phyloP scores from a whole-genome alignment of 2,888 invertebrate species.

The Formica aserva region DNA sequence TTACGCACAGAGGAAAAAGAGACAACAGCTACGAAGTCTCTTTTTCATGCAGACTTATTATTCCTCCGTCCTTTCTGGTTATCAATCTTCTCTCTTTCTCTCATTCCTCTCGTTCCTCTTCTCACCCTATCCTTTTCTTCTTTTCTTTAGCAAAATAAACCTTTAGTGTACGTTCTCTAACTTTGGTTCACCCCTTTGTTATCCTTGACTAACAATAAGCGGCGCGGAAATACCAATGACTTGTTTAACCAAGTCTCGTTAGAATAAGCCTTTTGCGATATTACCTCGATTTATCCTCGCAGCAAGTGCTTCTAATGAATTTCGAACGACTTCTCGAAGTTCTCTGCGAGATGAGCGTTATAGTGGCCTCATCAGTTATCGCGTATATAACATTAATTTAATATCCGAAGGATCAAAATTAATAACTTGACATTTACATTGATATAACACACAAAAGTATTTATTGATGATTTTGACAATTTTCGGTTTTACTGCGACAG shows the following conservation, averaged over 20 bases:
- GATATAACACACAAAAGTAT: neutral
- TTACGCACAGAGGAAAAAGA: constrained; percentile 53
- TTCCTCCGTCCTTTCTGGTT: constrained; percentile 57
- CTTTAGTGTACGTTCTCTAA: neutral
- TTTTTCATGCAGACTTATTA: constrained; percentile 80
- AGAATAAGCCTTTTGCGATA: constrained; percentile 62
- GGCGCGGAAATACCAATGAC: constrained; percentile 55
- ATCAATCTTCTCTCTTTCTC: neutral
- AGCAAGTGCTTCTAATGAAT: constrained; percentile 67
- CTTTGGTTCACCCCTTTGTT: constrained; percentile 42
- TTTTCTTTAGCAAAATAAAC: neutral
- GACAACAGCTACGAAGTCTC: constrained; percentile 77
- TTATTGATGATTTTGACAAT: neutral
- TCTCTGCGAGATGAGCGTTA: neutral
- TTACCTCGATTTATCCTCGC: constrained; percentile 40
- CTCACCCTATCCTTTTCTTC: neutral
- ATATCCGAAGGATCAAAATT: neutral
- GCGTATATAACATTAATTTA: neutral
- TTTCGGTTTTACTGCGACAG: neutral
- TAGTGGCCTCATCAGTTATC: constrained; percentile 50
- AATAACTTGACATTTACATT: neutral
- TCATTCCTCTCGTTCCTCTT: neutral
- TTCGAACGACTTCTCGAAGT: constrained; percentile 42
- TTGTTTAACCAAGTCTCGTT: constrained; percentile 78
- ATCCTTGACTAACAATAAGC: constrained; percentile 59